Evolutionary conservation across 2,113 vertebrate species (phyloP), one percentile per base, ranked within the genome.

Genomic region (Dissostichus mawsoni): DNA sequence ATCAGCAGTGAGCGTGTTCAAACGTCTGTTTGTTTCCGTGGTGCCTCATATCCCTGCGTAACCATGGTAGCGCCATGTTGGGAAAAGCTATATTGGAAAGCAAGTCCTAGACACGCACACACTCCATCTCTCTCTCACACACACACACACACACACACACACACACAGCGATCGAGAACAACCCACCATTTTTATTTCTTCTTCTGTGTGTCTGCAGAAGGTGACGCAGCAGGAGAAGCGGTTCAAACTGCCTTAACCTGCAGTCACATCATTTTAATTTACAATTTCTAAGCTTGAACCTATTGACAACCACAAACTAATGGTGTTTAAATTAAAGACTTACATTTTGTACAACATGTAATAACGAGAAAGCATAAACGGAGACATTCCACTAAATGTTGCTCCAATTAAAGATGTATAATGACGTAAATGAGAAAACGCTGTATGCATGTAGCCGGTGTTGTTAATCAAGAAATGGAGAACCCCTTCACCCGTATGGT

Each of bases 21-120:
- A 66, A 72, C 18, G 5, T 58, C 74, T 47, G 55, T 75, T 87
- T 69, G 70, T 79, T 80, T 81, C 81, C 2, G 53, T 25, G 63
- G 68, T 10, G 18, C 62, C 69, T 71, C 71, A 52, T 69, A 71
- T 76, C 53, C 47, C 18, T 57, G 57, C 4, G 91, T 92, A 83
- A 89, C 89, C 91, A 90, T 90, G 87, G 87, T 17, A 88, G 69
- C 78, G 1, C 20, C 7, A 53, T 84, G 83, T 57, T 66, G 87
- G 71, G 74, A 80, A 70, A 83, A 83, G 74, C 79, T 83, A 78
- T 78, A 78, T 82, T 79, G 67, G 80, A 86, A 48, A 71, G 51
- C 9, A 12, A 71, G 67, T 61, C 57, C 20, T 48, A 63, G 58
- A 81, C 83, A 65, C 18, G 41, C 72, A 64, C 65, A 53, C 53